A percentile compares a stretch with the other conserved stretches of the same genome.
Conservation (phyloP, 2,113 vertebrate genomes). For the Phycodurus eques region DNA sequence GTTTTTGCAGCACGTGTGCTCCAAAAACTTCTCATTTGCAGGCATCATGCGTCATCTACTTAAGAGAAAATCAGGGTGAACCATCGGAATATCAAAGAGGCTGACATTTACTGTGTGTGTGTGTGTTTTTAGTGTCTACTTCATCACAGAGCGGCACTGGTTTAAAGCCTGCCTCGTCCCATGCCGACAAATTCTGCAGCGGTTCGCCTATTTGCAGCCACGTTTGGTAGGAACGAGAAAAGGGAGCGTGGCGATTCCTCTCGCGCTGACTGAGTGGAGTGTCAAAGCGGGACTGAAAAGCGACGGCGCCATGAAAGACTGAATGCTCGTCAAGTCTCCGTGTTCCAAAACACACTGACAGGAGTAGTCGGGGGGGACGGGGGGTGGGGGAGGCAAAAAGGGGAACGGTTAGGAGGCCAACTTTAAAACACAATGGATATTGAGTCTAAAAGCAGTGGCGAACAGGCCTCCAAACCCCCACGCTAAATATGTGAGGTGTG, state of each 20-base stretch:
- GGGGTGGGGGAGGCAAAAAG: constrained; percentile 26
- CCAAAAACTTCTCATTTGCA: constrained; percentile 60
- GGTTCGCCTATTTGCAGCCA: constrained; percentile 24
- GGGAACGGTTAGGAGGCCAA: constrained; percentile 13
- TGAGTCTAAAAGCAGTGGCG: background rate
- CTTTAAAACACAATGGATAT: background rate
- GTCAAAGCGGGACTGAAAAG: constrained; percentile 52
- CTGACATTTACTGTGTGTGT: constrained; percentile 62
- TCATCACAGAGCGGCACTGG: constrained; percentile 38
- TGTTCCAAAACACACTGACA: constrained; percentile 51
- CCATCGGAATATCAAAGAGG: constrained; percentile 69
- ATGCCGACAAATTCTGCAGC: constrained; percentile 22
- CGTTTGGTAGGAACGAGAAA: constrained; percentile 31
- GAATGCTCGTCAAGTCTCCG: constrained; percentile 45
- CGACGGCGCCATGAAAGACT: constrained; percentile 53
- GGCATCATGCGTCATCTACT: constrained; percentile 61
- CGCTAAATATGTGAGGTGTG: too few species aligned
- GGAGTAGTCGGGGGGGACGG: constrained; percentile 10
- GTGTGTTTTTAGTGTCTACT: constrained; percentile 42
- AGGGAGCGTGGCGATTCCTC: constrained; percentile 46
- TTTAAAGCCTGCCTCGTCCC: constrained; percentile 6
- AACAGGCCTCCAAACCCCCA: background rate
- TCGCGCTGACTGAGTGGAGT: constrained; percentile 51
- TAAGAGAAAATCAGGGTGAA: constrained; percentile 58
- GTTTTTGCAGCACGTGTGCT: constrained; percentile 9